phyloP scores from a whole-genome alignment of 2,113 vertebrate species.

The Dendrocopos noguchii region DNA sequence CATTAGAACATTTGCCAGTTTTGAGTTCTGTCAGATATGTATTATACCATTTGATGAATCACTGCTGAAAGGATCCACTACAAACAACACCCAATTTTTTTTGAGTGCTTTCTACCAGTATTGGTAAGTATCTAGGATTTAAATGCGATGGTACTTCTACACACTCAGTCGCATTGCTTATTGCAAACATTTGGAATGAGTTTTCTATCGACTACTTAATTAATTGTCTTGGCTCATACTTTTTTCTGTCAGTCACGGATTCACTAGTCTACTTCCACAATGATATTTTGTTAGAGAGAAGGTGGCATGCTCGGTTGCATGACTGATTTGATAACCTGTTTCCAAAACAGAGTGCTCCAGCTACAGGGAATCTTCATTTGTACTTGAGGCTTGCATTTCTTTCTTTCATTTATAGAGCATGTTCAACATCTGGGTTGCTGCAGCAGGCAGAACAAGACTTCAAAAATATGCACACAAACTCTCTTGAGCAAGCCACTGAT shows the following conservation, averaged over 20 bases:
- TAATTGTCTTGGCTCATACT: conserved; percentile 38
- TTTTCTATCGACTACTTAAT: conserved; percentile 63
- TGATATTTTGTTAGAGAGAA: conserved; percentile 12
- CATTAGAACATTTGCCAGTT: conserved; percentile 74
- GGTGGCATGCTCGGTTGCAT: neutral
- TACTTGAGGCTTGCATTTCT: neutral
- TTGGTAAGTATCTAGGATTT: conserved; percentile 60
- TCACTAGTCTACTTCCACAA: neutral
- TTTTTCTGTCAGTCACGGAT: conserved; percentile 48
- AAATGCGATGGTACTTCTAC: conserved; percentile 33
- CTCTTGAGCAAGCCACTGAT: conserved; percentile 4
- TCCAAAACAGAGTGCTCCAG: neutral
- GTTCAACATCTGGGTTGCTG: neutral
- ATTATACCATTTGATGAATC: conserved; percentile 66
- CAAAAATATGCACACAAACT: neutral
- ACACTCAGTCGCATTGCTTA: conserved; percentile 18
- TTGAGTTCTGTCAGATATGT: conserved; percentile 68
- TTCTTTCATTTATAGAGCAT: neutral
- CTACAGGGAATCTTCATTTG: neutral
- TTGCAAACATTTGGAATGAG: conserved; percentile 54
- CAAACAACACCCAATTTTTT: conserved; percentile 64
- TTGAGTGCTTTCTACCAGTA: conserved; percentile 58
- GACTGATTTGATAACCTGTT: neutral
- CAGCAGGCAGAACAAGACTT: conserved; percentile 10
- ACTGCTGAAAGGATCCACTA: conserved; percentile 66